Evolutionary conservation across 2,113 vertebrate species (phyloP).

Genomic region (Brachyistius frenatus): DNA sequence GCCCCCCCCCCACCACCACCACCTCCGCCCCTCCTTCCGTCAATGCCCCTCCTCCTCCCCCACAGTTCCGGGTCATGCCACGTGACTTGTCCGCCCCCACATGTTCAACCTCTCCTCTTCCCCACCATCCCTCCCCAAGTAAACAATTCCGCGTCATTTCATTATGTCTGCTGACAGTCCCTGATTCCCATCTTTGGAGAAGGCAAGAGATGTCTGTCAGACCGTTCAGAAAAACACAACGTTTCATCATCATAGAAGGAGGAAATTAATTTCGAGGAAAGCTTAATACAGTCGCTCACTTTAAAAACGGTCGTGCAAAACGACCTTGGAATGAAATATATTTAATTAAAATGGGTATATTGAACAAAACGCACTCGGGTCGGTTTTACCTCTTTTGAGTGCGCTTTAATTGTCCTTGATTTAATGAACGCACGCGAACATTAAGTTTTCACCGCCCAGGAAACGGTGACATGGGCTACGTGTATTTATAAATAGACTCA

Average conservation of each 20-base stretch:
- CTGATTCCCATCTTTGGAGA: conserved; percentile 12
- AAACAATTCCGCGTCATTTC: conserved; percentile 67
- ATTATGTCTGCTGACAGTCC: conserved; percentile 43
- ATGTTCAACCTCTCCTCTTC: conserved; percentile 24
- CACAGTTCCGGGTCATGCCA: conserved; percentile 62
- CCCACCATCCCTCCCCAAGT: conserved; percentile 35
- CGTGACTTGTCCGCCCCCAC: conserved; percentile 68
- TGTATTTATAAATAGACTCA: conserved; percentile 60
- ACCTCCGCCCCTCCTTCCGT: neutral
- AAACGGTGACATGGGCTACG: conserved; percentile 22
- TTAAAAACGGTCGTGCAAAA: neutral
- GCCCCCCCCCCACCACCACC: neutral
- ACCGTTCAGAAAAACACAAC: neutral
- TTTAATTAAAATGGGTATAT: no score
- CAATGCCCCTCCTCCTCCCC: neutral
- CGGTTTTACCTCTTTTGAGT: no score
- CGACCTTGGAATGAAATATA: conserved; percentile 24
- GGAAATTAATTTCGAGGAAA: neutral
- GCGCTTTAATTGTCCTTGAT: neutral
- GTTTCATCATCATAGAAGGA: neutral
- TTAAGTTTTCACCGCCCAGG: conserved; percentile 2
- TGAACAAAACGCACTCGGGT: no score
- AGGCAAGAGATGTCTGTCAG: conserved; percentile 6
- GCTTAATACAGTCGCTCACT: neutral
- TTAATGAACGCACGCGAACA: neutral